Evolutionary conservation across 2,113 vertebrate species (phyloP), one percentile per base, ranked within the genome.

Genomic region (Hippoglossus stenolepis): DNA sequence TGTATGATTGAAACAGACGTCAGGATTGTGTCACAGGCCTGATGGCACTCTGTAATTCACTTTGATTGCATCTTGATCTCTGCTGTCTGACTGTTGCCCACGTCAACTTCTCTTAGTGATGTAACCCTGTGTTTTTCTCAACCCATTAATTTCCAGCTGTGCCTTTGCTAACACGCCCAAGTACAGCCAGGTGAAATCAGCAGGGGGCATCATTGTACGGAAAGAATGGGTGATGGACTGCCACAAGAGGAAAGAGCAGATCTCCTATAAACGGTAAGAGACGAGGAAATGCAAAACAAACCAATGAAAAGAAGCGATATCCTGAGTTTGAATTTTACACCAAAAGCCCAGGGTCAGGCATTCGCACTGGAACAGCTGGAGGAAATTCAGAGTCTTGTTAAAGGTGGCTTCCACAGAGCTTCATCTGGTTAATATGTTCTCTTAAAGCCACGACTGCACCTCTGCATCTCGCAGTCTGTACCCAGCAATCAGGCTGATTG

Each of bases 161-260:
- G 97, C 97, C 78, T 98, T 98, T 75, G 94, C 96, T 10, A 97
- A 97, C 91, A 98, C 96, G 0, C 97, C 96, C 57, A 98, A 98
- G 92, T 98, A 96, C 92, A 95, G 95, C 91, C 96, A 97, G 78
- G 97, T 98, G 79, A 96, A 96, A 53, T 87, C 94, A 40, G 96
- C 95, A 0, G 96, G 97, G 40, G 97, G 97, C 58, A 88, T 90
- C 38, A 97, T 98, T 0, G 95, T 98, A 20, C 89, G 92, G 3
- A 98, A 97, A 66, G 96, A 97, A 51, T 97, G 96, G 97, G 93
- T 98, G 58, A 86, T 96, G 70, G 97, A 97, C 90, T 97, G 96
- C 81, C 90, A 97, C 70, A 95, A 95, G 75, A 94, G 90, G 78
- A 95, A 94, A 26, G 93, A 95, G 84, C 93, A 93, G 54, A 89